Evolutionary conservation across 2,888 invertebrate species (phyloP).

Genomic region (Vesta saturnalis): DNA sequence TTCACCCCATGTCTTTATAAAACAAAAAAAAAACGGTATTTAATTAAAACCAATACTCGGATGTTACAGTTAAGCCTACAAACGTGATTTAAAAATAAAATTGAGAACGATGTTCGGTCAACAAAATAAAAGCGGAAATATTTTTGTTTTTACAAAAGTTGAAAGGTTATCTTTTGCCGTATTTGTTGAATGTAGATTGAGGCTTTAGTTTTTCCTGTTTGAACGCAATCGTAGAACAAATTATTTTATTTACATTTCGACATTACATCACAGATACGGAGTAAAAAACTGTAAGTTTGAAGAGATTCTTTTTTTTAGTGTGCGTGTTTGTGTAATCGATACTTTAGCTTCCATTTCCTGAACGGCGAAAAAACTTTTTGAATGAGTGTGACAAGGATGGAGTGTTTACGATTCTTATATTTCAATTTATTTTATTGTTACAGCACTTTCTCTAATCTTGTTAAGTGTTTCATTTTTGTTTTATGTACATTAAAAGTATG

Average conservation of each 20-base stretch:
- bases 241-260: not conserved
- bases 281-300: not conserved
- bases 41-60: too few relatives aligned
- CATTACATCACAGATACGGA: too few relatives aligned
- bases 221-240: not conserved
- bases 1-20: too few relatives aligned
- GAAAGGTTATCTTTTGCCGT: not conserved
- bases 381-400: not conserved
- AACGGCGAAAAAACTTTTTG: not conserved
- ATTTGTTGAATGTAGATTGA: too few relatives aligned
- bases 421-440: not conserved
- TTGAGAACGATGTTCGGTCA: not conserved
- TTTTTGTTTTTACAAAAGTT: not conserved
- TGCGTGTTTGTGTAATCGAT: constrained; percentile 1
- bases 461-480: not conserved
- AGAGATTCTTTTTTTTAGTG: not conserved
- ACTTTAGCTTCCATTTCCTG: not conserved
- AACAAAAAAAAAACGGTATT: too few relatives aligned
- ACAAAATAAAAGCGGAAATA: too few relatives aligned
- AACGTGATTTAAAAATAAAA: not conserved
- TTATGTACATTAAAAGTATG: not conserved
- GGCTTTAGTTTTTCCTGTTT: too few relatives aligned
- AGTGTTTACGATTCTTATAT: not conserved
- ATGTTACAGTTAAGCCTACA: too few relatives aligned
- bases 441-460: not conserved